Percentiles rank a stretch among this genome's conserved stretches.
Conservation (phyloP, 2,888 invertebrate species). For the Callyntrura sp. region DNA sequence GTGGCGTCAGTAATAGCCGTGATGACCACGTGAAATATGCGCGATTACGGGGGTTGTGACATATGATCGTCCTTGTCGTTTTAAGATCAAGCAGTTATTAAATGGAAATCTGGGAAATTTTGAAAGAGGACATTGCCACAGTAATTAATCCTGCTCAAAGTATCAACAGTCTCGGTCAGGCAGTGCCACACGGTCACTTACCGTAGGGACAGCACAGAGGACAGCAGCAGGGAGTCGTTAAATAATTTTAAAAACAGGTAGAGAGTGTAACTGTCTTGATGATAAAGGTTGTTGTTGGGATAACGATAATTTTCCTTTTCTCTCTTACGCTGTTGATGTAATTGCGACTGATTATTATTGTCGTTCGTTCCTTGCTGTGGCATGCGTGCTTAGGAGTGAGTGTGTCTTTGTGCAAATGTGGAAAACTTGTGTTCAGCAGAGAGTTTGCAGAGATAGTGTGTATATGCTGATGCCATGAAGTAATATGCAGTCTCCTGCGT, state of each 20-base stretch:
- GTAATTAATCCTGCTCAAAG: not conserved
- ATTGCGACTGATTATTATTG: not conserved
- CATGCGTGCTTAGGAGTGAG: too few relatives aligned
- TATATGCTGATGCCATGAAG: too few relatives aligned
- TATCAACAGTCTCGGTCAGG: not conserved
- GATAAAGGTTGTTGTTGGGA: not conserved
- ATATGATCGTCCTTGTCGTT: too few relatives aligned
- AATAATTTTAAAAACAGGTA: not conserved
- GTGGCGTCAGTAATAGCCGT: too few relatives aligned
- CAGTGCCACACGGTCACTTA: not conserved
- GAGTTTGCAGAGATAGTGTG: too few relatives aligned
- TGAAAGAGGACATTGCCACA: slow-evolving; percentile 32
- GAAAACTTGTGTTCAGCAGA: too few relatives aligned
- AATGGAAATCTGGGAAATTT: not conserved
- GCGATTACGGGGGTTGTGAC: too few relatives aligned
- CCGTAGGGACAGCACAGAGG: not conserved
- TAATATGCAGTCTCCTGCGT: too few relatives aligned
- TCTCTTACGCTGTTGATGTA: not conserved
- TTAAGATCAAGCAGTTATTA: too few relatives aligned
- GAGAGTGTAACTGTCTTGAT: not conserved
- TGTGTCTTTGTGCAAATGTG: too few relatives aligned
- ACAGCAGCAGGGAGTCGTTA: not conserved
- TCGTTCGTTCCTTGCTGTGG: not conserved
- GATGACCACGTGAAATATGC: too few relatives aligned
- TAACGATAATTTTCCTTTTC: not conserved